Conservation (phyloP, 2,113 vertebrate genomes). For the Benitochromis conjunctus region DNA sequence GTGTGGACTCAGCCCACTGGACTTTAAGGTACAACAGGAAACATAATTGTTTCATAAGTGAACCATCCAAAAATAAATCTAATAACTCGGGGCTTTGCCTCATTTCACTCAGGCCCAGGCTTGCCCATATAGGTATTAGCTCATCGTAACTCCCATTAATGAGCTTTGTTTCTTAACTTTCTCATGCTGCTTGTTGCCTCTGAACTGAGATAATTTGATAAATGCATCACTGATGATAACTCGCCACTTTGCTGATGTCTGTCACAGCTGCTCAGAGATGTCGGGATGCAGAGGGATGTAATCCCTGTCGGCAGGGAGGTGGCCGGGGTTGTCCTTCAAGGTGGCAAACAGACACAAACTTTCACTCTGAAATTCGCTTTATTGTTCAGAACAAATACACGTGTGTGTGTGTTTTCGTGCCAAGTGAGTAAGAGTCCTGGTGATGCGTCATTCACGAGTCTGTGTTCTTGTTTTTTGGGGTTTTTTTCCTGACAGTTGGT, state of each 20-base stretch:
- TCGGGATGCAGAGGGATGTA: slow-evolving; percentile 79
- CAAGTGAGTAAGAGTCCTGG: accelerated
- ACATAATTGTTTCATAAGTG: neutral
- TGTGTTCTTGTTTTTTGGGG: neutral
- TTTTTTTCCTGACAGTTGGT: slow-evolving; percentile 74
- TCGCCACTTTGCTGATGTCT: neutral
- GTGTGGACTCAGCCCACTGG: slow-evolving; percentile 87
- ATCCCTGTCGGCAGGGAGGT: slow-evolving; percentile 90
- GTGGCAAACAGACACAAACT: slow-evolving; percentile 50
- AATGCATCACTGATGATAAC: neutral
- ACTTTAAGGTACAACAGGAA: slow-evolving; percentile 78
- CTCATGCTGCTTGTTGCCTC: neutral
- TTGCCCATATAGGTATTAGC: neutral
- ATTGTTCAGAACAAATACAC: neutral
- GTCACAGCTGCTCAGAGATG: slow-evolving; percentile 79
- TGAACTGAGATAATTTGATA: neutral
- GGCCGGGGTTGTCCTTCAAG: slow-evolving; percentile 85
- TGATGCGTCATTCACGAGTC: neutral
- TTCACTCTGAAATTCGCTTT: neutral
- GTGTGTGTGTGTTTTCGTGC: neutral
- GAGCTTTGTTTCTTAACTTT: neutral
- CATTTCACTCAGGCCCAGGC: accelerated
- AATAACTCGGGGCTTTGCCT: neutral
- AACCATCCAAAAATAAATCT: neutral
- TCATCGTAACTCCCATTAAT: neutral